A percentile compares a stretch with the other conserved stretches of the same genome.
phyloP scores from a whole-genome alignment of 2,797 vertebrate species.

The Tenualosa ilisha region DNA sequence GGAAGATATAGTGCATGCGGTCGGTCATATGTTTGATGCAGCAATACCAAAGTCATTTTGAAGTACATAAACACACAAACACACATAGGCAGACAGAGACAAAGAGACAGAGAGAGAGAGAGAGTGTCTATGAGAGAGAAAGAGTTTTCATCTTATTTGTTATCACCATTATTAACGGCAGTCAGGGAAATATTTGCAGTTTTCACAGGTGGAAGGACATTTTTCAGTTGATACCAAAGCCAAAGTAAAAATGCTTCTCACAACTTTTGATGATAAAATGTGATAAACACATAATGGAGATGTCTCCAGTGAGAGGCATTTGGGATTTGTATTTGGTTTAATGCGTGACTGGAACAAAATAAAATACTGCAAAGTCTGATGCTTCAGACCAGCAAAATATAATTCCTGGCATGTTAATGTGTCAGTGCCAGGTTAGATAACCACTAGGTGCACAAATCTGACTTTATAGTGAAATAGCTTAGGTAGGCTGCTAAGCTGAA shows the following conservation, averaged over 20 bases:
- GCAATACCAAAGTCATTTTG: conserved; percentile 8
- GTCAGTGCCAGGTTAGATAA: neutral
- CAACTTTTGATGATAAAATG: neutral
- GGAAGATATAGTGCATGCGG: conserved; percentile 33
- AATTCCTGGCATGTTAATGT: neutral
- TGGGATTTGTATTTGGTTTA: neutral
- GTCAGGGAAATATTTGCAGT: neutral
- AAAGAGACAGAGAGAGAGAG: neutral
- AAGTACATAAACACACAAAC: conserved; percentile 30
- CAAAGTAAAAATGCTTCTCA: neutral
- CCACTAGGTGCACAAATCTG: neutral
- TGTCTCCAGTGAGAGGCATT: neutral
- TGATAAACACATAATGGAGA: neutral
- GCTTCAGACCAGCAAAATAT: too few species aligned
- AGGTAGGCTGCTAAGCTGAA: conserved; percentile 33
- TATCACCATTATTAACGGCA: neutral
- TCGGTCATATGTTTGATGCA: conserved; percentile 31
- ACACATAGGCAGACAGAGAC: neutral
- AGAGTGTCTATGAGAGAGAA: neutral
- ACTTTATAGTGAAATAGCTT: conserved; percentile 51
- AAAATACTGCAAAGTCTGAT: neutral
- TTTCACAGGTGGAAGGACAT: neutral
- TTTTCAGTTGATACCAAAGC: neutral
- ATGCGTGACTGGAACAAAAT: neutral
- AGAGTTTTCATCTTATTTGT: neutral